phyloP scores from a whole-genome alignment of 2,113 vertebrate genomes.

The Apistogramma diplotaenia region DNA sequence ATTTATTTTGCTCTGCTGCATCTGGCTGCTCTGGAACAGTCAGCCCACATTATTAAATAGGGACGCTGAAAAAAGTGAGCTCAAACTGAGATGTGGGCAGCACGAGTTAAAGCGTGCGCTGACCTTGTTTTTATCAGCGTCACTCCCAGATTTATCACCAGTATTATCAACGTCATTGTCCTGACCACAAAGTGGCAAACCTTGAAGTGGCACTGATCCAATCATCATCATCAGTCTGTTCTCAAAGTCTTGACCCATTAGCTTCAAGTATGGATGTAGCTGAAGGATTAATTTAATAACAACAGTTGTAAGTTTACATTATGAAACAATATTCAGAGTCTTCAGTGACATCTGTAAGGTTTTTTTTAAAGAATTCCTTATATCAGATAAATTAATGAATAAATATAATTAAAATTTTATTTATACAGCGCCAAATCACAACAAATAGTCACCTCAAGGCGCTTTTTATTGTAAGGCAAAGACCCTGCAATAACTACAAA shows the following conservation, averaged over 20 bases:
- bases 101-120: background rate
- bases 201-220: background rate
- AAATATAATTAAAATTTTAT: no score
- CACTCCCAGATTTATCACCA: background rate
- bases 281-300: background rate
- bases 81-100: constrained; percentile 12
- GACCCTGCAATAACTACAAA: no score
- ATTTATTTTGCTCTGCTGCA: background rate
- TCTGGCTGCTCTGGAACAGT: background rate
- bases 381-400: no score
- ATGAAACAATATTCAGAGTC: background rate
- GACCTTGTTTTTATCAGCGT: constrained; percentile 1
- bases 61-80: constrained; percentile 5
- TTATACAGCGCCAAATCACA: no score
- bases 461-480: no score
- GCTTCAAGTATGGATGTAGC: background rate
- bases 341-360: background rate
- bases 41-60: constrained; percentile 15
- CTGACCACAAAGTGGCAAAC: background rate
- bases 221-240: background rate
- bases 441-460: no score
- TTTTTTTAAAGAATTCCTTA: no score
- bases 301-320: background rate
- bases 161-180: background rate
- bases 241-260: background rate